Percentiles rank a stretch among this genome's conserved stretches.
Evolutionary conservation across 1,140 invertebrate species (phyloP).

Genomic region (Chelonus insularis): DNA sequence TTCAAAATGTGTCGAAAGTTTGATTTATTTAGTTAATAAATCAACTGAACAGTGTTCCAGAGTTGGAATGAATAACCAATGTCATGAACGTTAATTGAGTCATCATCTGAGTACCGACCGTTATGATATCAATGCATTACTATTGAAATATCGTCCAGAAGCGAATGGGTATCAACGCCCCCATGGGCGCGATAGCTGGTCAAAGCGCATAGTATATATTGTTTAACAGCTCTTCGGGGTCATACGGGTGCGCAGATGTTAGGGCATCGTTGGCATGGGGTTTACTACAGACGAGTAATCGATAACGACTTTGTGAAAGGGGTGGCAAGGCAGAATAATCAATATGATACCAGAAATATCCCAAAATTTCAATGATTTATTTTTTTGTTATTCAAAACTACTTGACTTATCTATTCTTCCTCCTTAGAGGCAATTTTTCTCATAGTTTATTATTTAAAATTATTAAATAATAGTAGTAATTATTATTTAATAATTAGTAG

Average conservation of each 20-base stretch:
- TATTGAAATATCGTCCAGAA: background rate
- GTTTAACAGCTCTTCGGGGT: conserved; percentile 24
- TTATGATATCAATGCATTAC: conserved; percentile 4
- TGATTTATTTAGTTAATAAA: no score
- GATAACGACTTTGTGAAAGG: conserved; percentile 27
- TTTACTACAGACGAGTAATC: conserved; percentile 23
- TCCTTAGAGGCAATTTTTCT: no score
- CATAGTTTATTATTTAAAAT: no score
- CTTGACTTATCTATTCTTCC: no score
- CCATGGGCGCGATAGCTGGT: background rate
- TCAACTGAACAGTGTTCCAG: background rate
- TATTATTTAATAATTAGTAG: no score
- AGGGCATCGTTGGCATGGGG: conserved; percentile 2
- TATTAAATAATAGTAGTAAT: no score
- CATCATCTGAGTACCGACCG: background rate
- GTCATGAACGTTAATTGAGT: background rate
- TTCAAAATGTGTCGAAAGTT: no score
- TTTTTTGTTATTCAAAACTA: no score
- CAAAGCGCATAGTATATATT: conserved; percentile 22
- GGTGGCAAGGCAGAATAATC: background rate
- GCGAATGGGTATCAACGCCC: background rate
- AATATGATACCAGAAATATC: background rate
- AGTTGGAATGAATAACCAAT: background rate
- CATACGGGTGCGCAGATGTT: conserved; percentile 34
- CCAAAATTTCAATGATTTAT: no score